Evolutionary conservation across 2,797 vertebrate species (phyloP).

Genomic region (Melopsittacus undulatus): DNA sequence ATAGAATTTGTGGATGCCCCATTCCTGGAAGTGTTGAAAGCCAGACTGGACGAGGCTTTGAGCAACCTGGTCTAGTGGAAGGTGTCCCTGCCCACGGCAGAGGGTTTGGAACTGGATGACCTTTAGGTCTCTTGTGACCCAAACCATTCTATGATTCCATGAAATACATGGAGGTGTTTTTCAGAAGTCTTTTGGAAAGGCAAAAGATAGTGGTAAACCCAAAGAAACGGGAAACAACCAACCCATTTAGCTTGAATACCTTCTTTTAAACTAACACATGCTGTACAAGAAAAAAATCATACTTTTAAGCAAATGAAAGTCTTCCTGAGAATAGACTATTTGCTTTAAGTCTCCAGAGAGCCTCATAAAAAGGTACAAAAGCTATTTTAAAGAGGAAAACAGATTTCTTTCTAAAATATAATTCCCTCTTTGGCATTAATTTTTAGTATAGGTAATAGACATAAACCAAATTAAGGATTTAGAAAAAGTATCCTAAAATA

Average conservation of each 20-base stretch:
- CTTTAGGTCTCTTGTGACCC: background rate
- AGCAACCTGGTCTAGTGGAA: background rate
- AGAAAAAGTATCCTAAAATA: constrained; percentile 44
- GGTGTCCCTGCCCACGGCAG: background rate
- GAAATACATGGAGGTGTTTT: background rate
- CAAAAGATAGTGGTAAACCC: background rate
- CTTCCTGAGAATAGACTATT: constrained; percentile 43
- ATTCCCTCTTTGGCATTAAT: constrained; percentile 4
- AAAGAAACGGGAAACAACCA: background rate
- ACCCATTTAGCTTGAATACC: background rate
- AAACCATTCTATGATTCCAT: background rate
- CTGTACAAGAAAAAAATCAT: background rate
- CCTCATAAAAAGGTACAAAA: constrained; percentile 37
- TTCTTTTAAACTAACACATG: constrained; percentile 11
- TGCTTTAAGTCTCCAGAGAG: constrained; percentile 15
- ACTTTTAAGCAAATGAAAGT: constrained; percentile 57
- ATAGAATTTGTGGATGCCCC: background rate
- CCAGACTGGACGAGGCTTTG: background rate
- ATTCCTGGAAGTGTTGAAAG: background rate
- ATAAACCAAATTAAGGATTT: constrained; percentile 48
- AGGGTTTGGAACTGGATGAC: background rate
- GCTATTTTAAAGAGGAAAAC: constrained; percentile 38
- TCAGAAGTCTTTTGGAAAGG: background rate
- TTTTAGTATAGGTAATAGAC: constrained; percentile 56
- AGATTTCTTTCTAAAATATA: constrained; percentile 42